Percentiles rank a stretch among this genome's conserved stretches.
These are phyloP conservation scores for Erebia epiphron DNA, from an alignment of 2,888 invertebrate genomes.

Conservation along the genomic window DNA sequence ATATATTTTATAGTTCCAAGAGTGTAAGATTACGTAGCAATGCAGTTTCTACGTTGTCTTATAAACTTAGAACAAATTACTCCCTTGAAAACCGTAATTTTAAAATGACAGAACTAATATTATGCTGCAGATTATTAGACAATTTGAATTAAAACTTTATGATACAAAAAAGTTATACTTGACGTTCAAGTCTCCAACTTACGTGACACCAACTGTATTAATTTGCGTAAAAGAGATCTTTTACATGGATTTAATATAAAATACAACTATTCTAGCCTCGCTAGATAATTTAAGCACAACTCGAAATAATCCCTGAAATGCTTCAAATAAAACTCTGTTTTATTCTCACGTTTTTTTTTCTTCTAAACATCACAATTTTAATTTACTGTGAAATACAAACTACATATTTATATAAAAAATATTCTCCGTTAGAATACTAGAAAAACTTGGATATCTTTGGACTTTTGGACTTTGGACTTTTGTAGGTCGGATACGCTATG, in stretches of 20 bases:
- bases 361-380: conserved; percentile 72
- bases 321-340: conserved; percentile 82
- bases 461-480: too few species aligned
- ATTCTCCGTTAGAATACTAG: conserved; percentile 62
- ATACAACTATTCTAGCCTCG: conserved; percentile 67
- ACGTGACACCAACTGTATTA: conserved; percentile 3
- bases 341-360: conserved; percentile 51
- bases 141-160: background rate
- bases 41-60: too few species aligned
- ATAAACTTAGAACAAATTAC: too few species aligned
- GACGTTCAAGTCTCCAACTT: background rate
- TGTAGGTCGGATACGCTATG: conserved; percentile 53
- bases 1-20: too few species aligned
- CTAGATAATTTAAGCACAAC: conserved; percentile 74
- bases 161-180: background rate
- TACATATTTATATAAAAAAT: conserved; percentile 72
- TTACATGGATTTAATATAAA: conserved; percentile 42
- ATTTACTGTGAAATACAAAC: conserved; percentile 70
- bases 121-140: too few species aligned
- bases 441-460: conserved; percentile 64
- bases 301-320: conserved; percentile 75
- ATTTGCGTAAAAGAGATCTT: conserved; percentile 57
- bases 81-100: too few species aligned
- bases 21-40: too few species aligned
- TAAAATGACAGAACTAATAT: too few species aligned